These are phyloP conservation scores for Nasalis larvatus DNA, from an alignment of 2,113 vertebrate genomes.

Conservation along the genomic window DNA sequence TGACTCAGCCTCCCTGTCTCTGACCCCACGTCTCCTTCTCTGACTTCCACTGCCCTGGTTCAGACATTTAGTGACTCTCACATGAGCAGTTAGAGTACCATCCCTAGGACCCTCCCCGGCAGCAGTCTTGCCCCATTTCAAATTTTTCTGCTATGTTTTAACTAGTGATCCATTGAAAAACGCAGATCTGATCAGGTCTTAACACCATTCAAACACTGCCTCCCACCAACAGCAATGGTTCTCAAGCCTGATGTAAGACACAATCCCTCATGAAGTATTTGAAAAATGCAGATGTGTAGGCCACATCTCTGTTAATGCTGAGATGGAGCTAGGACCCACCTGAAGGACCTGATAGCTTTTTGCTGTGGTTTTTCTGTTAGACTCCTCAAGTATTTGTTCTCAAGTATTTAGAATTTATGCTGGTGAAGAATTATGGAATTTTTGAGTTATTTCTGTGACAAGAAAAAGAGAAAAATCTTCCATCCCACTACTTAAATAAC, in stretches of 20 bases:
- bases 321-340: neutral
- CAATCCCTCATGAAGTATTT: neutral
- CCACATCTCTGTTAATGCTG: neutral
- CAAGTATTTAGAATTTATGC: neutral
- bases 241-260: neutral
- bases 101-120: too few species aligned
- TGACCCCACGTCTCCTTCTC: neutral
- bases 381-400: neutral
- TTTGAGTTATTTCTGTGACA: conserved; percentile 26
- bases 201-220: neutral
- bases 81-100: neutral
- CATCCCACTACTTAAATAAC: neutral
- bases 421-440: neutral
- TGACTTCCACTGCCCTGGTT: neutral
- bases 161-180: neutral
- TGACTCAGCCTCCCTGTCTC: neutral
- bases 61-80: neutral
- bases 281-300: neutral
- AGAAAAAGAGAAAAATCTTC: conserved; percentile 25
- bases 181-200: neutral
- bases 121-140: neutral
- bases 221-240: neutral
- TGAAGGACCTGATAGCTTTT: neutral
- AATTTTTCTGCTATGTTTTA: neutral
- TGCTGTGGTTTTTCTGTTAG: neutral